Conservation (phyloP, 2,797 vertebrate species). For the Hydrophis major region DNA sequence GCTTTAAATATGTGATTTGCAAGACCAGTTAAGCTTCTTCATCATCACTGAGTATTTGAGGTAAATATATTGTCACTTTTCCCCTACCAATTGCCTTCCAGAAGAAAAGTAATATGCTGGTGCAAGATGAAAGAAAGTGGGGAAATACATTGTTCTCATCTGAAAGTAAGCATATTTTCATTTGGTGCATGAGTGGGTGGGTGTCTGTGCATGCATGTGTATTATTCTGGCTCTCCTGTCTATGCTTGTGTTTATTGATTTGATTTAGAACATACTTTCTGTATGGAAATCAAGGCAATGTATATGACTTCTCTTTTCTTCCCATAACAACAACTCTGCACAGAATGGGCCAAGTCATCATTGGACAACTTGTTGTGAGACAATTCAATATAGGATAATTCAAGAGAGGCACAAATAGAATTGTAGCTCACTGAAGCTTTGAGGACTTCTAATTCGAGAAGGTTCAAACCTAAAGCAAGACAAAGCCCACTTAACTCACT, state of each 20-base stretch:
- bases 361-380: too few relatives aligned
- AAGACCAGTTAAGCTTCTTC: neutral
- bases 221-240: constrained; percentile 15
- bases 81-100: neutral
- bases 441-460: too few relatives aligned
- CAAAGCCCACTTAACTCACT: too few relatives aligned
- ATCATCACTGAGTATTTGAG: neutral
- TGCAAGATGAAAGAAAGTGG: neutral
- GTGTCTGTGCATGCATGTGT: neutral
- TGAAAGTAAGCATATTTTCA: constrained; percentile 8
- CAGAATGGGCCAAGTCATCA: too few relatives aligned
- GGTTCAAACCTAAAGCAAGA: too few relatives aligned
- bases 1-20: neutral
- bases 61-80: neutral
- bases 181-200: neutral
- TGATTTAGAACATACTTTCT: neutral
- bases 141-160: neutral
- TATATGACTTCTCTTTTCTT: neutral
- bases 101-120: neutral
- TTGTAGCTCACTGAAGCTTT: too few relatives aligned
- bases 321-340: neutral
- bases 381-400: too few relatives aligned
- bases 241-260: constrained; percentile 6
- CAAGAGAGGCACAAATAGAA: too few relatives aligned
- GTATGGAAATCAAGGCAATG: neutral